A percentile compares a stretch with the other conserved stretches of the same genome.
phyloP scores from a whole-genome alignment of 2,888 invertebrate species.

The Drosophila mercatorum region DNA sequence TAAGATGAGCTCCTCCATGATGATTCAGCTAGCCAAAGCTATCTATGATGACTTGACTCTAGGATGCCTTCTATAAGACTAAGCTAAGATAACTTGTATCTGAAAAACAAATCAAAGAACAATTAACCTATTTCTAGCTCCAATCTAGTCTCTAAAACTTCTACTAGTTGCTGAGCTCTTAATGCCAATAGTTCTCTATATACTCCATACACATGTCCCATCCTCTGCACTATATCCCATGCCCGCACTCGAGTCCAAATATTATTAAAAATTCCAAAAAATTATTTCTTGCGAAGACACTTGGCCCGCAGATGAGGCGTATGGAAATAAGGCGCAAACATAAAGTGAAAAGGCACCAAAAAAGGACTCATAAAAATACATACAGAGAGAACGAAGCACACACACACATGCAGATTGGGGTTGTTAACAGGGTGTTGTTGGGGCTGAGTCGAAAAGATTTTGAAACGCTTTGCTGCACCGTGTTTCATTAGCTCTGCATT shows the following conservation, averaged over 20 bases:
- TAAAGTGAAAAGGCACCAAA: slow-evolving; percentile 40
- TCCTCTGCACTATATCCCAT: background rate
- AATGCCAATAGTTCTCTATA: background rate
- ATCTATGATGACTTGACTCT: background rate
- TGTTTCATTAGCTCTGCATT: slow-evolving; percentile 72
- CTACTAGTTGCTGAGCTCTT: background rate
- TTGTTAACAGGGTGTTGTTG: slow-evolving; percentile 1
- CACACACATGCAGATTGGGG: slow-evolving; percentile 7
- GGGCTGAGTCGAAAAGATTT: slow-evolving; percentile 19
- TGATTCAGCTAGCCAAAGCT: background rate
- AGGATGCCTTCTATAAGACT: background rate
- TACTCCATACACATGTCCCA: background rate
- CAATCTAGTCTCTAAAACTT: background rate
- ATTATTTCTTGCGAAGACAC: background rate
- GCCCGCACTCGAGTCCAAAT: background rate
- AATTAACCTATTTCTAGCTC: background rate
- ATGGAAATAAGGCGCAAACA: slow-evolving; percentile 31
- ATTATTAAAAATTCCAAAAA: slow-evolving; percentile 2
- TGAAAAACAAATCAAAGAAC: background rate
- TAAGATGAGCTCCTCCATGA: background rate
- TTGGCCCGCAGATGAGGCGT: background rate
- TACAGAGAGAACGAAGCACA: slow-evolving; percentile 4
- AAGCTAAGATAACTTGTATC: background rate
- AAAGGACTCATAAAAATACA: slow-evolving; percentile 63
- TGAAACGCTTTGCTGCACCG: slow-evolving; percentile 59